Percentiles rank a stretch among this genome's conserved stretches.
These are phyloP conservation scores for Archivesica marissinica DNA, from an alignment of 1,140 invertebrate species.

Conservation along the genomic window DNA sequence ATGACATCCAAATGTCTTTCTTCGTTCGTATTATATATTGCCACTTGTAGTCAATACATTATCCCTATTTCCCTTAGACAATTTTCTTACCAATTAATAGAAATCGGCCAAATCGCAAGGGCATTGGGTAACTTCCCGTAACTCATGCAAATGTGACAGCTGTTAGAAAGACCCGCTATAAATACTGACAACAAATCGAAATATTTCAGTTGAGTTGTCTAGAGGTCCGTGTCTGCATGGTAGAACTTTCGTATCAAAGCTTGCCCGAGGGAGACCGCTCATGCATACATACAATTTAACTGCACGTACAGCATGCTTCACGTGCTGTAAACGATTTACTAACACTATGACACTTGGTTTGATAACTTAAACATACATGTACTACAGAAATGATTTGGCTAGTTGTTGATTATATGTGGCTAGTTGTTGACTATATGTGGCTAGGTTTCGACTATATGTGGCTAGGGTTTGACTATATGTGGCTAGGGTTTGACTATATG, in stretches of 20 bases:
- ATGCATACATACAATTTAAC: too few relatives aligned
- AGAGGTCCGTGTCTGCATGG: background rate
- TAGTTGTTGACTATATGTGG: too few relatives aligned
- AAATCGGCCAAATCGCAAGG: background rate
- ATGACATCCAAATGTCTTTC: background rate
- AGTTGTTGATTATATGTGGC: too few relatives aligned
- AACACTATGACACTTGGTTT: too few relatives aligned
- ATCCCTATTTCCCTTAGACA: background rate
- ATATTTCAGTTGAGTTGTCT: background rate
- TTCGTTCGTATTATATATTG: background rate
- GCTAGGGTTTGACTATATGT: too few relatives aligned
- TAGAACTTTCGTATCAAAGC: background rate
- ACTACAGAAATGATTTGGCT: too few relatives aligned
- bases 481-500: too few relatives aligned
- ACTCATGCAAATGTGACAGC: constrained; percentile 15
- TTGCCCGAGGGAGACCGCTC: background rate
- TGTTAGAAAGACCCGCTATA: background rate
- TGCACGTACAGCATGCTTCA: too few relatives aligned
- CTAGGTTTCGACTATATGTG: too few relatives aligned
- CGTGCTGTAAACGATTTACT: too few relatives aligned
- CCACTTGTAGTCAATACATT: background rate
- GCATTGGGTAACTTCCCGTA: background rate
- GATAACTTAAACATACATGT: too few relatives aligned
- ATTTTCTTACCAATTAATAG: background rate
- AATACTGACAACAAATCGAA: constrained; percentile 17